phyloP scores from a whole-genome alignment of 2,113 vertebrate genomes.

The Myrmecophaga tridactyla region DNA sequence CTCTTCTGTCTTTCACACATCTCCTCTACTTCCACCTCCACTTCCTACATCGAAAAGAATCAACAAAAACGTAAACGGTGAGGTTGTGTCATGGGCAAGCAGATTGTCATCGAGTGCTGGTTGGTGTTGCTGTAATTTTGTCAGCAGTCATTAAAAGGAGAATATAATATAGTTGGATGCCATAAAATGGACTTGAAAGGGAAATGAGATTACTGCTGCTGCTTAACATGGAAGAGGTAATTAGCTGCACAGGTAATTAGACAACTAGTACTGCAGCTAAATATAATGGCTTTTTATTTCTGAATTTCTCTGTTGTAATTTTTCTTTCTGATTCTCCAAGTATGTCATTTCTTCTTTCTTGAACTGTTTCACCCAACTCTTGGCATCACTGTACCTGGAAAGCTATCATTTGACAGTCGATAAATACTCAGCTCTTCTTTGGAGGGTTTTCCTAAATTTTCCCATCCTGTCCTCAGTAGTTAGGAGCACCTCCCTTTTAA shows the following conservation, averaged over 20 bases:
- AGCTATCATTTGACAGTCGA: neutral
- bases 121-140: slow-evolving; percentile 43
- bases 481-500: neutral
- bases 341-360: neutral
- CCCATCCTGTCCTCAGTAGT: no score
- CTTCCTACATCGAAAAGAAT: neutral
- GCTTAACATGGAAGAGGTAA: slow-evolving; percentile 71
- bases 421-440: neutral
- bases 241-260: slow-evolving; percentile 73
- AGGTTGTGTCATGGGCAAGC: slow-evolving; percentile 14
- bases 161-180: slow-evolving; percentile 60
- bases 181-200: slow-evolving; percentile 75
- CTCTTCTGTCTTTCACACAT: neutral
- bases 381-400: neutral
- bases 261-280: neutral
- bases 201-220: slow-evolving; percentile 71
- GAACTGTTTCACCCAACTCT: neutral
- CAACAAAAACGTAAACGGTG: neutral
- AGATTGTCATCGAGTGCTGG: slow-evolving; percentile 27
- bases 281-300: neutral
- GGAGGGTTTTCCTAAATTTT: neutral
- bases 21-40: neutral
- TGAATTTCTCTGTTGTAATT: neutral
- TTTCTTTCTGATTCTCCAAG: neutral
- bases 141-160: slow-evolving; percentile 60